Evolutionary conservation across 2,888 invertebrate genomes (phyloP), one percentile per base, ranked within the genome.

Genomic region (Hemithea aestivaria): DNA sequence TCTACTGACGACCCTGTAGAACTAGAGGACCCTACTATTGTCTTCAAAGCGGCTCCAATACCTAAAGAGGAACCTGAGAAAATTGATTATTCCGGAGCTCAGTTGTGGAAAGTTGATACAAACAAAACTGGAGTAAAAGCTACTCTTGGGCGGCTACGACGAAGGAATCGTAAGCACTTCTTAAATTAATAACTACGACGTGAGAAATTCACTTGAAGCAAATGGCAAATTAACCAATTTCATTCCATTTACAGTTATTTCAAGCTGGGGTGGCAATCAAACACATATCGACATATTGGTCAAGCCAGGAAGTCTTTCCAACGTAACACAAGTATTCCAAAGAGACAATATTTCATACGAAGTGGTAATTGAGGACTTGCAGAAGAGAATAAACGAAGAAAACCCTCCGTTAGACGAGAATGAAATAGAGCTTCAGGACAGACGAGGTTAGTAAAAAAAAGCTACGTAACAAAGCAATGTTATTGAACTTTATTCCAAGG

Each of bases 301-400:
- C n/a, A 91, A 90, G 59, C 88, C 90, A 1, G 83, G 90, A 29
- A 88, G 89, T n/a, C 71, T 93, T 30, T 80, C 88, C 28, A 89
- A 90, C 48, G 91, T 94, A 1, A 88, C 90, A 35, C 77, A 89
- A 32, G 80, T 89, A 36, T 87, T 96, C 21, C 80, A 85, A 36
- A 84, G 89, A 23, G 89, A 91, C 45, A 89, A 90, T 35, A 89
- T 95, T 38, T 70, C 88, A 10, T 94, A 89, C 64, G 88, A 91
- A 33, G 83, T 95, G n/a, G 76, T 94, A 27, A 94, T 96, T 57
- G 89, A 92, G 31, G 92, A 96, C 75, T 72, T 96, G 32, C 95
- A 96, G 72, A 87, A 88, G 58, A 92, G 92, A 29, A 95, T 96
- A 45, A 90, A 95, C 53, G 90, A 90, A 47, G 95, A 95, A 79